Conservation (phyloP, 2,888 invertebrate species). For the Caenorhabditis sp. region DNA sequence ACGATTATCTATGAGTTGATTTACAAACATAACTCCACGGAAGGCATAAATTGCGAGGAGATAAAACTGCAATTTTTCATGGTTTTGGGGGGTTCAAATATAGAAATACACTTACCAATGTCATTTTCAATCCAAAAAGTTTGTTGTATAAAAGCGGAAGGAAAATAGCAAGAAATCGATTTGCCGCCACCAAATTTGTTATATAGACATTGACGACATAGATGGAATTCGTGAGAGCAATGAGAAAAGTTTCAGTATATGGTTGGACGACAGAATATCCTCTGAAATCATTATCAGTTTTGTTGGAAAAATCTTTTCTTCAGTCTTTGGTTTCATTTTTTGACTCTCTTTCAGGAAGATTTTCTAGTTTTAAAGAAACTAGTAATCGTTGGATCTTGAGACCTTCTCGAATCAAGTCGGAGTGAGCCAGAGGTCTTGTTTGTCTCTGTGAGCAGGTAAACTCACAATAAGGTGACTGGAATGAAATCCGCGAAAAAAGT, state of each 20-base stretch:
- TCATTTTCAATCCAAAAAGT: conserved; percentile 12
- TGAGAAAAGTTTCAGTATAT: conserved; percentile 9
- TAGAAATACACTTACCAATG: conserved; percentile 18
- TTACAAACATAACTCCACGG: conserved; percentile 7
- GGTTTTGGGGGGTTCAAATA: not conserved
- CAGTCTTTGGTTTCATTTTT: no score
- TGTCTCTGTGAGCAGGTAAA: no score
- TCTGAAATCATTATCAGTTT: no score
- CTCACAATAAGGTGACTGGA: conserved; percentile 23
- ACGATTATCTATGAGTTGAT: not conserved
- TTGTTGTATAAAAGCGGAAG: conserved; percentile 8
- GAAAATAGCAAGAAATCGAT: conserved; percentile 24
- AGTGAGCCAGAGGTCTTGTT: no score
- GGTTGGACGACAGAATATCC: conserved; percentile 20
- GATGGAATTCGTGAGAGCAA: conserved; percentile 14
- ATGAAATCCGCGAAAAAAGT: conserved; percentile 23
- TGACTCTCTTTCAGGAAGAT: no score
- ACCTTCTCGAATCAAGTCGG: no score
- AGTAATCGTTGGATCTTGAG: no score
- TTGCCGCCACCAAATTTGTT: conserved; percentile 22
- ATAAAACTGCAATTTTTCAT: not conserved
- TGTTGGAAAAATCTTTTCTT: no score
- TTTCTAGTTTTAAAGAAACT: no score
- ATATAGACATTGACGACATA: conserved; percentile 29
- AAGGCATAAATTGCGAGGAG: conserved; percentile 1